phyloP scores from a whole-genome alignment of 1,140 invertebrate genomes.

The Temnothorax longispinosus region DNA sequence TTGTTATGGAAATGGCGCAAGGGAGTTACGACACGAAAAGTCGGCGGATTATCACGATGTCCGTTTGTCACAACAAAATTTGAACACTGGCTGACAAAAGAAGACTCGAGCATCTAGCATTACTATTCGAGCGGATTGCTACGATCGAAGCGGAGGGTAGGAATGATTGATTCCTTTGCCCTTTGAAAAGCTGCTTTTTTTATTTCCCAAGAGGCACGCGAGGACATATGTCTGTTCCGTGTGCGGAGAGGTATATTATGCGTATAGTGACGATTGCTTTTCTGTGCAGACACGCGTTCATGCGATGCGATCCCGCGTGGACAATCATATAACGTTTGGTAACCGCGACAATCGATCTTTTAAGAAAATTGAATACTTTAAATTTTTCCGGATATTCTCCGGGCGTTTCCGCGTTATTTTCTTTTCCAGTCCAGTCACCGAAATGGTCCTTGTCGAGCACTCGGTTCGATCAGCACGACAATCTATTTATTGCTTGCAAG shows the following conservation, averaged over 20 bases:
- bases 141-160: not conserved
- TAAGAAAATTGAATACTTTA: slow-evolving; percentile 38
- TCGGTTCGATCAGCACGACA: slow-evolving; percentile 11
- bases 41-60: slow-evolving; percentile 12
- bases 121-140: not conserved
- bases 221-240: not conserved
- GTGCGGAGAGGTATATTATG: not conserved
- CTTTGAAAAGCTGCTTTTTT: slow-evolving; percentile 4
- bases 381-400: not conserved
- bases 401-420: slow-evolving; percentile 1
- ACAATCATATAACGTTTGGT: not conserved
- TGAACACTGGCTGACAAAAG: slow-evolving; percentile 6
- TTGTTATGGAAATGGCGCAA: not conserved
- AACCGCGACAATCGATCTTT: slow-evolving; percentile 54
- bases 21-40: slow-evolving; percentile 18
- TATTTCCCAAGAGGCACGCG: slow-evolving; percentile 20
- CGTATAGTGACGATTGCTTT: not conserved
- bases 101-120: not conserved
- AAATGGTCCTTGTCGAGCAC: not conserved
- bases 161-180: slow-evolving; percentile 16
- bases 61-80: slow-evolving; percentile 26
- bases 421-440: not conserved
- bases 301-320: slow-evolving; percentile 33
- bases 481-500: not conserved
- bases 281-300: slow-evolving; percentile 15